Evolutionary conservation across 2,113 vertebrate genomes (phyloP), one percentile per base, ranked within the genome.

Genomic region (Siphamia tubifer): DNA sequence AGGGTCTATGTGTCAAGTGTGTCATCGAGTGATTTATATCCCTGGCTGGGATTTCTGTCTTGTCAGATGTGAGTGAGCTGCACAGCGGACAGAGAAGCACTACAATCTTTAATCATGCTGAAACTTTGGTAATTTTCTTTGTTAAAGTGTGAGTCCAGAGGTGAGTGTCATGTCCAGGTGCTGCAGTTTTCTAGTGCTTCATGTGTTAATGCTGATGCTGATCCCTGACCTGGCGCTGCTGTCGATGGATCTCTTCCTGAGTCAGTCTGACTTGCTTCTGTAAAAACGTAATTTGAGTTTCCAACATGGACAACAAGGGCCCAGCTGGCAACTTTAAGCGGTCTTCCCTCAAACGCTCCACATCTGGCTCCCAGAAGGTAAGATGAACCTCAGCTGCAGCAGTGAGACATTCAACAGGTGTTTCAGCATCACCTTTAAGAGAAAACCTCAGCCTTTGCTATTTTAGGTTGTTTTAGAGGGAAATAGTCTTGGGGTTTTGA

Each of bases 331-430:
- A 94, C 43, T 94, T 95, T 79, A 96, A 94, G 84, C 92, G 93
- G 36, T 77, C 91, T 19, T 99, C 97, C 0, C 92, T 99, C 82
- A 98, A 94, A 88, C 95, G 96, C 57, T 92, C 93, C 30, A 42
- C 90, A 0, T 99, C 95, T 2, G 95, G 94, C 70, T 98, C 98
- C 0, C 97, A 98, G 86, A 98, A 93, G 96, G 97, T 99, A 94
- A 93, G 96, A 83, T 11, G 49, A 65, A 17, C 38, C 5, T 36
- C 17, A 1, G 4, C 0, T 39, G 13, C 20, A n/a, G 7, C 9
- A n/a, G 4, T 23, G 21, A 47, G 25, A 25, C 47, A 49, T 60
- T 73, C 70, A 77, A 61, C 45, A 68, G 53, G 64, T 66, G 49
- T 42, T 6, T 0, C 15, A 49, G 28, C 28, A 3, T 40, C 12